Conservation (phyloP, 2,888 invertebrate species). For the Platycheirus rosarum region DNA sequence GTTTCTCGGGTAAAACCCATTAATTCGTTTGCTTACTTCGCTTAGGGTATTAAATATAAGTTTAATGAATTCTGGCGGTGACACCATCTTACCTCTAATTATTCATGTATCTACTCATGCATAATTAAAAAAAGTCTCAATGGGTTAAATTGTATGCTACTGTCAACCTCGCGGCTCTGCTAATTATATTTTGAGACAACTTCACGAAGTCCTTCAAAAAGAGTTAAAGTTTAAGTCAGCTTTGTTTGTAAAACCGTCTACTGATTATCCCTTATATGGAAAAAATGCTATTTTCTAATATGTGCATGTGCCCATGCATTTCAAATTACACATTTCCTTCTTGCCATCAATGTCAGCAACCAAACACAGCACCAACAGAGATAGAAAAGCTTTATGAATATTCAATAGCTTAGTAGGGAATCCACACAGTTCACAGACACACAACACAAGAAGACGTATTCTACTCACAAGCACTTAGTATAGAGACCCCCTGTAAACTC, state of each 20-base stretch:
- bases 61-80: no score
- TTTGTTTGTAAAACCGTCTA: conserved; percentile 47
- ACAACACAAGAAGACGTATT: conserved; percentile 1
- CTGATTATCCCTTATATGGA: conserved; percentile 21
- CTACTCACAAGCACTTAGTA: conserved; percentile 1
- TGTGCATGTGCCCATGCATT: conserved; percentile 71
- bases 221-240: conserved; percentile 15
- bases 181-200: conserved; percentile 21
- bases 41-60: no score
- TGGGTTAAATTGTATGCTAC: no score
- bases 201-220: conserved; percentile 1
- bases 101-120: no score
- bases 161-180: no score
- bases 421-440: conserved; percentile 44
- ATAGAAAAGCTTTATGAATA: conserved; percentile 61
- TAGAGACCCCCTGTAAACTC: background rate
- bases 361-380: conserved; percentile 14
- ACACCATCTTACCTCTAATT: no score
- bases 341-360: conserved; percentile 62
- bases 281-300: conserved; percentile 37
- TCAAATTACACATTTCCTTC: conserved; percentile 58
- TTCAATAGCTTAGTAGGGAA: conserved; percentile 62
- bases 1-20: no score
- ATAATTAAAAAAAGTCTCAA: no score
- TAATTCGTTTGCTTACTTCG: no score